Base-by-base conservation (phyloP, 1,140 invertebrate species). In the Pectinophora gossypiella region DNA sequence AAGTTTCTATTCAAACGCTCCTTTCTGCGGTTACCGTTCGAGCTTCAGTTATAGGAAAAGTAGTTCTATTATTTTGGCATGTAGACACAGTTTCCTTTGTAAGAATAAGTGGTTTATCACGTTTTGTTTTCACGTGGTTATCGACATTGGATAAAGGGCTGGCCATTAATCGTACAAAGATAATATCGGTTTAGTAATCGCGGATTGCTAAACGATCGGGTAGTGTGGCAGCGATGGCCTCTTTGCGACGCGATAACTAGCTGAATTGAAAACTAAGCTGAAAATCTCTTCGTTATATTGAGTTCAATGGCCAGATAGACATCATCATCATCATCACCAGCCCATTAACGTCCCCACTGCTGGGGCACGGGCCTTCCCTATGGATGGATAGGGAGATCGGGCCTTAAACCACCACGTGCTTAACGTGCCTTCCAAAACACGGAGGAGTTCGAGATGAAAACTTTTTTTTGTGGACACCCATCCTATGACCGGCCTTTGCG, bases 71-170 rank as follows among this genome's bases (percentile, higher is more conserved):
- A 12, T 27, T 27, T 5, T 27, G 5, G 23, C 12, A 12, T 27
- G 5, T 6, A 5, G 23, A 27, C 23, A 27, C 23, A 27, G 12
- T 6, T 6, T 27, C 23, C 23, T 27, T 27, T 27, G 23, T 12
- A 12, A 27, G 5, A 12, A 6, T n/a, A 0, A 20, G 49, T 32
- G 51, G 21, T 12, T 56, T 61, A 54, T 15, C 48, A 13, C 54
- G 59, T 61, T 64, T 53, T 42, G 49, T n/a, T 19, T 48, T 47
- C 50, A 16, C 20, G 36, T 47, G 50, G 40, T 59, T 59, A 61
- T 70, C 61, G 65, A 71, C 67, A 67, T 67, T 71, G 75, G 72
- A 73, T 77, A 75, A 73, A 72, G 70, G 75, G 67, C 61, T 51
- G 15, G 42, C 64, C 72, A 77, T 75, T 77, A 77, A 77, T 77